Evolutionary conservation across 2,888 invertebrate species (phyloP).

Genomic region (Caenorhabditis sp.): DNA sequence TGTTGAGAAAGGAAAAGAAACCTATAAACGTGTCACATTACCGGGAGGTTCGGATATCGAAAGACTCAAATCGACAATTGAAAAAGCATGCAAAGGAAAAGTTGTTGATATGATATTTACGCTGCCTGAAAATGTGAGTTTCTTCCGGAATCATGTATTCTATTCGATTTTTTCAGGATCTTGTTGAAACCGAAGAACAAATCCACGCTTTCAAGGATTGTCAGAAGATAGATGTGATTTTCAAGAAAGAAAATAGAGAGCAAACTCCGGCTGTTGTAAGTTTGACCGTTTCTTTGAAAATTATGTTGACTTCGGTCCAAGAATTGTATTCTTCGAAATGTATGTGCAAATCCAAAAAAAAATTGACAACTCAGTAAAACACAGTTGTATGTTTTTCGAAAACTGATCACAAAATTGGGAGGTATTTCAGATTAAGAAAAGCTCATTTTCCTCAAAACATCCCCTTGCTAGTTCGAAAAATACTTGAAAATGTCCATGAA

Average conservation of each 20-base stretch:
- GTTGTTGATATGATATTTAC: constrained; percentile 49
- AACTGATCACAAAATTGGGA: too few relatives aligned
- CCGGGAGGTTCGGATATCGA: constrained; percentile 59
- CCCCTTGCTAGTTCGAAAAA: too few relatives aligned
- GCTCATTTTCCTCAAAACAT: too few relatives aligned
- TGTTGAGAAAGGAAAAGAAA: constrained; percentile 54
- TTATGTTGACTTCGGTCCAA: neutral
- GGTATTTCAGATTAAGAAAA: too few relatives aligned
- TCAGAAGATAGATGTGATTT: constrained; percentile 57
- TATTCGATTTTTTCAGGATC: constrained; percentile 20
- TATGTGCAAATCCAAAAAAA: too few relatives aligned
- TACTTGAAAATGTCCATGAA: too few relatives aligned
- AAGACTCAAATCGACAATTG: constrained; percentile 50
- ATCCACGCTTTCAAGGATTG: constrained; percentile 51
- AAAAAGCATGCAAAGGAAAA: constrained; percentile 52
- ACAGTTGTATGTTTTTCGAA: too few relatives aligned
- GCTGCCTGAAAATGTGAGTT: constrained; percentile 45
- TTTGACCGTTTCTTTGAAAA: neutral
- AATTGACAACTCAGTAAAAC: too few relatives aligned
- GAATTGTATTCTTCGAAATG: too few relatives aligned
- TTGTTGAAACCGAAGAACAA: constrained; percentile 50
- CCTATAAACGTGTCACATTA: constrained; percentile 58
- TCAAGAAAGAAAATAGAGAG: constrained; percentile 25
- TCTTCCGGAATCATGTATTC: neutral
- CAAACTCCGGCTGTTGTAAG: constrained; percentile 29